Evolutionary conservation across 2,888 invertebrate genomes (phyloP).

Genomic region (Glaucopsyche alexis): DNA sequence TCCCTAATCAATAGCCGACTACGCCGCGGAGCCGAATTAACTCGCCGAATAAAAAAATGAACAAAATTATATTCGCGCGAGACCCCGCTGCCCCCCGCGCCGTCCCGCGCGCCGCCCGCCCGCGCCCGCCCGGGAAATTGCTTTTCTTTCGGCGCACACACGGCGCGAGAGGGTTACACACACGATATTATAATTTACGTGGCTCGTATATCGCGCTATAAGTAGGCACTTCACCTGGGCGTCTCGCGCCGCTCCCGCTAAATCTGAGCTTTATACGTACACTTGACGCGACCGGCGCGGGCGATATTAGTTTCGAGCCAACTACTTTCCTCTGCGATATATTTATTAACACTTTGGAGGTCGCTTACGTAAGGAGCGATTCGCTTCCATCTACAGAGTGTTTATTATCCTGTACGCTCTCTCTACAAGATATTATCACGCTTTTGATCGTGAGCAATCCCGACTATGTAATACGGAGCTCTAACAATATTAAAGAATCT

Average conservation of each 20-base stretch:
- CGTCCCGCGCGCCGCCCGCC: slow-evolving; percentile 44
- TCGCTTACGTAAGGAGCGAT: slow-evolving; percentile 33
- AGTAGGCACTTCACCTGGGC: slow-evolving; percentile 79
- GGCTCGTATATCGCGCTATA: slow-evolving; percentile 78
- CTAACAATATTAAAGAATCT: slow-evolving; percentile 17
- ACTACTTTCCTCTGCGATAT: slow-evolving; percentile 75
- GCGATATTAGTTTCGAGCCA: slow-evolving; percentile 78
- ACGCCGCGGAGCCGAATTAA: slow-evolving; percentile 78
- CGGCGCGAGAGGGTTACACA: slow-evolving; percentile 76
- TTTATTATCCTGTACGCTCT: slow-evolving; percentile 12
- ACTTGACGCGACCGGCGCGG: slow-evolving; percentile 78
- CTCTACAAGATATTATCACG: slow-evolving; percentile 16
- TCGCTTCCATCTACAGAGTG: slow-evolving; percentile 21
- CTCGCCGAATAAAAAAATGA: slow-evolving; percentile 80
- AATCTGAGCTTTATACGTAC: slow-evolving; percentile 80
- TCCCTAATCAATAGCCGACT: slow-evolving; percentile 80
- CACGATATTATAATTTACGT: slow-evolving; percentile 81
- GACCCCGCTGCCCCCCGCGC: slow-evolving; percentile 60
- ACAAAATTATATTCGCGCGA: slow-evolving; percentile 80
- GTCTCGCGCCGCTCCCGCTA: slow-evolving; percentile 77
- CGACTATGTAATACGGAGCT: neutral
- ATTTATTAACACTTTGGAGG: slow-evolving; percentile 66
- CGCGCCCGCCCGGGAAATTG: slow-evolving; percentile 72
- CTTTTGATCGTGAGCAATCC: slow-evolving; percentile 20
- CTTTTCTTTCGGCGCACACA: slow-evolving; percentile 77